Conservation (phyloP, 1,140 invertebrate species). For the Philopotamus ludificatus region DNA sequence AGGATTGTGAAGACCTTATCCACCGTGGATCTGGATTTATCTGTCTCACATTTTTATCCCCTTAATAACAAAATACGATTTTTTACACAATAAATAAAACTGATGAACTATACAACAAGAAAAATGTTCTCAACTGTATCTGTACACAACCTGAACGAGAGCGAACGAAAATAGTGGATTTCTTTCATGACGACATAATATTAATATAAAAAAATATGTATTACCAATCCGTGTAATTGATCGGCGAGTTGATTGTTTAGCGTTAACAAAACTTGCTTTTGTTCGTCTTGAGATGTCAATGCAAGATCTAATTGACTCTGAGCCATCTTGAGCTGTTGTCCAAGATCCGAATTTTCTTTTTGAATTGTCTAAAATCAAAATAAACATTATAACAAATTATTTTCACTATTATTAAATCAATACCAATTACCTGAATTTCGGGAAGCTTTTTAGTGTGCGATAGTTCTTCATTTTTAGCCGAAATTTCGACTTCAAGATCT, state of each 20-base stretch:
- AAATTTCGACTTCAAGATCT: slow-evolving; percentile 71
- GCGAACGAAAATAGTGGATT: too few species aligned
- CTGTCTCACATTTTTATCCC: too few species aligned
- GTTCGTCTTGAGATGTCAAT: slow-evolving; percentile 77
- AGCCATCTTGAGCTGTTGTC: slow-evolving; percentile 69
- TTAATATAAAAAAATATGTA: slow-evolving; percentile 29
- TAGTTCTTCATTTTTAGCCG: slow-evolving; percentile 77
- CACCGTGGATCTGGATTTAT: too few species aligned
- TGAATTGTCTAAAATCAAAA: slow-evolving; percentile 19
- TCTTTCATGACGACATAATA: not conserved
- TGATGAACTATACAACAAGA: too few species aligned
- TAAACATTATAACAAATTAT: not conserved
- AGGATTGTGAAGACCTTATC: too few species aligned
- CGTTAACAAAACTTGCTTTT: slow-evolving; percentile 79
- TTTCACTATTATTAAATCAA: not conserved
- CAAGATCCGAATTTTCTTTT: slow-evolving; percentile 61
- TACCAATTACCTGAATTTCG: slow-evolving; percentile 42
- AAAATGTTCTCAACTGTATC: too few species aligned
- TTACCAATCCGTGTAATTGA: slow-evolving; percentile 82
- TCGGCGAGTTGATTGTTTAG: slow-evolving; percentile 80
- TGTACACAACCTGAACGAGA: too few species aligned
- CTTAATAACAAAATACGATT: too few species aligned
- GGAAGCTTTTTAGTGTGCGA: slow-evolving; percentile 55
- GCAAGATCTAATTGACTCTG: slow-evolving; percentile 83
- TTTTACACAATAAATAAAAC: too few species aligned